Conservation (phyloP, 2,888 invertebrate species). For the Drosophila aldrichi region DNA sequence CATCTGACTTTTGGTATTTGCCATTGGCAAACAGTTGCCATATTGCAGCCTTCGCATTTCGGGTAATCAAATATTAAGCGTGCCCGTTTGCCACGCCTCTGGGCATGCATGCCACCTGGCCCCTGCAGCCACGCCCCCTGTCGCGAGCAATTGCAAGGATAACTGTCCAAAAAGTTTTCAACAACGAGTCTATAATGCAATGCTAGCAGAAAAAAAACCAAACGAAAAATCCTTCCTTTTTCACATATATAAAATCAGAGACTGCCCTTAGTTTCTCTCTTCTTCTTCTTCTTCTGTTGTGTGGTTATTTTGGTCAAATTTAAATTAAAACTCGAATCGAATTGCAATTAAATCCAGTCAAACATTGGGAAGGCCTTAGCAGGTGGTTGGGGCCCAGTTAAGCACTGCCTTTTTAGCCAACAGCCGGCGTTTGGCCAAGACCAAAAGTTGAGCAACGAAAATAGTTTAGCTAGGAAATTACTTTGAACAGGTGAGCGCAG, state of each 20-base stretch:
- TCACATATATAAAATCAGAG: background rate
- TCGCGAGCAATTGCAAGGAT: conserved; percentile 36
- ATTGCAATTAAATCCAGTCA: conserved; percentile 56
- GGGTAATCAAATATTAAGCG: conserved; percentile 59
- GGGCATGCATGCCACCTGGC: background rate
- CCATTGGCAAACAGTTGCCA: conserved; percentile 48
- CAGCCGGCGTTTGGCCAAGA: conserved; percentile 9
- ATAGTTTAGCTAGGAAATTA: conserved; percentile 61
- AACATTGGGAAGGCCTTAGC: conserved; percentile 14
- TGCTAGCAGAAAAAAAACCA: background rate
- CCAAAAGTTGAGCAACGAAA: conserved; percentile 63
- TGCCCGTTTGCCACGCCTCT: conserved; percentile 8
- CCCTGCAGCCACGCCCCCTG: background rate
- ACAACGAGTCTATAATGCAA: conserved; percentile 9
- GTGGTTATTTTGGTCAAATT: background rate
- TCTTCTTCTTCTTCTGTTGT: background rate
- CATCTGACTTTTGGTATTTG: conserved; percentile 49
- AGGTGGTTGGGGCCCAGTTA: background rate
- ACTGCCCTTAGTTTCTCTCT: background rate
- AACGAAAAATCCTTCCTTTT: background rate
- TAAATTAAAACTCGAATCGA: conserved; percentile 53
- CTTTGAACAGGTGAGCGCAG: conserved; percentile 33
- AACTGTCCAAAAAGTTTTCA: conserved; percentile 19
- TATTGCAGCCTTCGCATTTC: conserved; percentile 42
- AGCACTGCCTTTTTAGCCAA: conserved; percentile 13